Base-by-base conservation (phyloP, 2,113 vertebrate genomes). In the Hyperoodon ampullatus region DNA sequence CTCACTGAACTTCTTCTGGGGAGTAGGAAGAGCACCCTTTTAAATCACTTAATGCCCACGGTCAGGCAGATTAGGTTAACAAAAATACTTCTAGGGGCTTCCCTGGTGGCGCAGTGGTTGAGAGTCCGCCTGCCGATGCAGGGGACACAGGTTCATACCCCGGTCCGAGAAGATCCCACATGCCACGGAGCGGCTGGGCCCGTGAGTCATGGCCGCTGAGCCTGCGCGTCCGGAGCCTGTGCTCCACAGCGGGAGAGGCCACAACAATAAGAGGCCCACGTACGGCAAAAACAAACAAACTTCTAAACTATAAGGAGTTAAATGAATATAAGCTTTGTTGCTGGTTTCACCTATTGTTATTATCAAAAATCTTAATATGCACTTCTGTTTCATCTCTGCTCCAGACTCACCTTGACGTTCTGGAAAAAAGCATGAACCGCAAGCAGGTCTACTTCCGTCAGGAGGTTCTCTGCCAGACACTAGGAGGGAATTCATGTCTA, bases 401-500 rank as follows among this genome's bases (percentile, higher is more conserved):
- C n/a, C n/a, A n/a, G n/a, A n/a, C n/a, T 61, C 99, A 99, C 96
- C 99, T 99, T 81, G 98, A 99, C 78, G 92, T 98, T 13, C 97
- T 99, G 95, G 98, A 98, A 97, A 98, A 97, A 47, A 99, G 95
- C 0, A 97, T 99, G 92, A 99, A 99, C 96, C 98, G 96, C 6
- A 94, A 93, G 81, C 98, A 98, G 96, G 95, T 99, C 88, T 99
- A 99, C 97, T 99, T 99, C 98, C 98, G 97, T 80, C 98, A 99
- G 89, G 99, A 99, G 86, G 97, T 71, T 0, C 99, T 99, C 86
- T 99, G 99, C 89, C 96, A 98, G 55, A 99, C 99, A 0, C 95
- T 99, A 28, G 99, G 99, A 66, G 99, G 99, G 75, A 99, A 99
- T 93, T 19, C 97, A 0, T 99, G 99, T 95, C 99, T 99, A 0